Evolutionary conservation across 2,113 vertebrate species (phyloP).

Genomic region (Thunnus maccoyii): DNA sequence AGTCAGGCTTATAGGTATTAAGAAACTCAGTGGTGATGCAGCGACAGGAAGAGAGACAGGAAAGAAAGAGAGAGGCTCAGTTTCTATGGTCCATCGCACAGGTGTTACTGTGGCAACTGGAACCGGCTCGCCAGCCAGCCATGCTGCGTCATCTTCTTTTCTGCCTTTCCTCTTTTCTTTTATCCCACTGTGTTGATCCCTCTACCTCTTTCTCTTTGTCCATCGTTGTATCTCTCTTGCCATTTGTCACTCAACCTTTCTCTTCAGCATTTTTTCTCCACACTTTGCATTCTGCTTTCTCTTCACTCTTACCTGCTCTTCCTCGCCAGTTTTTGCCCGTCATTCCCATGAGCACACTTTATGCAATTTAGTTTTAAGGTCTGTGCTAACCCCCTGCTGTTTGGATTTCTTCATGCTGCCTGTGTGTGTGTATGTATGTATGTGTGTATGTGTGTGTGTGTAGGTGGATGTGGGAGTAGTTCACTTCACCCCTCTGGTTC

Average conservation of each 20-base stretch:
- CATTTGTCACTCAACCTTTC: conserved; percentile 55
- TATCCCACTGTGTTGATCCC: conserved; percentile 54
- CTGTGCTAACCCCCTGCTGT: conserved; percentile 27
- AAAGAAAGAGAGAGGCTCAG: conserved; percentile 52
- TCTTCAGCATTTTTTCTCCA: conserved; percentile 7
- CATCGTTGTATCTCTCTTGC: conserved; percentile 22
- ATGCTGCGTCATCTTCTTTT: conserved; percentile 80
- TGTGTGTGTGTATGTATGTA: conserved; percentile 43
- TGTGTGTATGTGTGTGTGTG: conserved; percentile 37
- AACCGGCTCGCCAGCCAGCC: conserved; percentile 76
- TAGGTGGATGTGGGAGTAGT: conserved; percentile 97
- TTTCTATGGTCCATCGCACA: conserved; percentile 81
- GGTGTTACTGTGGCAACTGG: conserved; percentile 89
- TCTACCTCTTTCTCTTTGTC: conserved; percentile 33
- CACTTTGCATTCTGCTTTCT: conserved; percentile 28
- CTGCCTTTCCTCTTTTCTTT: conserved; percentile 49
- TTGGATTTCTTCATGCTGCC: conserved; percentile 20
- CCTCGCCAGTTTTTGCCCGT: neutral
- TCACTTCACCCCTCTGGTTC: conserved; percentile 90
- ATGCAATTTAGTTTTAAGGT: conserved; percentile 28
- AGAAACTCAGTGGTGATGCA: conserved; percentile 55
- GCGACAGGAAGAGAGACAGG: conserved; percentile 34
- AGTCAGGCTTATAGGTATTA: conserved; percentile 49
- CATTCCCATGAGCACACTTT: conserved; percentile 10
- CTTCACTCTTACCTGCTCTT: conserved; percentile 21